Evolutionary conservation across 2,888 invertebrate genomes (phyloP).

Genomic region (Cantharis flavilabris): DNA sequence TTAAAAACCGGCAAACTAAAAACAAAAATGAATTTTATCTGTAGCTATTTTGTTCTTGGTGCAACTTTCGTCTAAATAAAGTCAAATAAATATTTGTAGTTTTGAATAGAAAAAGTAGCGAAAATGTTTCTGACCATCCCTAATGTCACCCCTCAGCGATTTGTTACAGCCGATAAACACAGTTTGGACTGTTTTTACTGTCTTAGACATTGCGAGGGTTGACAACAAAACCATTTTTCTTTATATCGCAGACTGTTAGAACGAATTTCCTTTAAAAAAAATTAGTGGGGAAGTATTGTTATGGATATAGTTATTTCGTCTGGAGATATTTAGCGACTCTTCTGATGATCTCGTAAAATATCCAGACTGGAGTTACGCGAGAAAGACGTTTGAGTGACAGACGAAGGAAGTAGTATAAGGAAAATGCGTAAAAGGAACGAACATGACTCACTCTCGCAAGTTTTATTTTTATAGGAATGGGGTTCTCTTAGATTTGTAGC

Average conservation of each 20-base stretch:
- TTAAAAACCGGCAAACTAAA: not conserved
- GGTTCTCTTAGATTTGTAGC: constrained; percentile 14
- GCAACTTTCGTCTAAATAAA: not conserved
- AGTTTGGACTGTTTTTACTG: constrained; percentile 48
- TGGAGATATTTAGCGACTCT: constrained; percentile 46
- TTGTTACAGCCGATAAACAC: constrained; percentile 54
- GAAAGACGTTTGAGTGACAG: constrained; percentile 24
- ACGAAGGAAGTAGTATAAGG: not conserved
- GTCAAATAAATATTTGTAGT: constrained; percentile 1
- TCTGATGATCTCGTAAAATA: constrained; percentile 37
- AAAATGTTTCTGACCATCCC: constrained; percentile 39
- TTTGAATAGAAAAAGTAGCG: constrained; percentile 35
- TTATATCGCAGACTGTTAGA: constrained; percentile 10
- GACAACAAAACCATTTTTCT: constrained; percentile 29
- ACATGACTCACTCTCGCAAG: constrained; percentile 15
- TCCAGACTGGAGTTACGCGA: constrained; percentile 20
- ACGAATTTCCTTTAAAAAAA: constrained; percentile 14
- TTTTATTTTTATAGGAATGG: constrained; percentile 7
- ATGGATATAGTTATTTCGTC: constrained; percentile 44
- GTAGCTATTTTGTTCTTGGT: not conserved
- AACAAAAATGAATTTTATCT: not conserved
- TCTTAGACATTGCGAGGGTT: constrained; percentile 38
- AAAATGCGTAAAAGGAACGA: constrained; percentile 10
- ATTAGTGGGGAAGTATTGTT: constrained; percentile 38
- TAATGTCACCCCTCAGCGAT: constrained; percentile 49